Evolutionary conservation across 2,113 vertebrate genomes (phyloP).

Genomic region (Isichthys henryi): DNA sequence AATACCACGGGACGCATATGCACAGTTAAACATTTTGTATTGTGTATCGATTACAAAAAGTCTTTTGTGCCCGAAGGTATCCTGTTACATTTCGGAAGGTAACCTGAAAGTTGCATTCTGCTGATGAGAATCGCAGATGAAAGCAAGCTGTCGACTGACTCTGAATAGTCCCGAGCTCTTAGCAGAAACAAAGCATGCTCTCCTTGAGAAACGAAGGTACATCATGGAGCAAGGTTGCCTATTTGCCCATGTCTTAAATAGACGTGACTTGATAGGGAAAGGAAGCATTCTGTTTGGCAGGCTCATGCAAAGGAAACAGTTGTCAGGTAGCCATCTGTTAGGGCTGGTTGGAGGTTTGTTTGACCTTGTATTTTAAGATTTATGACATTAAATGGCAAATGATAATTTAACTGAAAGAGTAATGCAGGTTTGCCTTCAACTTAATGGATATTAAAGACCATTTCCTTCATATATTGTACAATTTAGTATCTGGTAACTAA

Average conservation of each 20-base stretch:
- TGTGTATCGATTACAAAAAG: neutral
- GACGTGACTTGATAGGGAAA: slow-evolving; percentile 35
- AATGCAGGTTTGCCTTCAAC: neutral
- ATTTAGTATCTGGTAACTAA: neutral
- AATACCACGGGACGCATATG: neutral
- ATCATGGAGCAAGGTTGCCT: slow-evolving; percentile 52
- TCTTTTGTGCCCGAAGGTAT: neutral
- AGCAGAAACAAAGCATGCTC: slow-evolving; percentile 37
- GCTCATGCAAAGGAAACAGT: slow-evolving; percentile 22
- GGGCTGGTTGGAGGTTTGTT: slow-evolving; percentile 32
- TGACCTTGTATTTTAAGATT: slow-evolving; percentile 51
- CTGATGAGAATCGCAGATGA: slow-evolving; percentile 22
- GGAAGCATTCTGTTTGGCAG: slow-evolving; percentile 18
- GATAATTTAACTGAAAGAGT: neutral
- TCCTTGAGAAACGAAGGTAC: slow-evolving; percentile 41
- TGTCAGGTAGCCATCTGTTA: slow-evolving; percentile 56
- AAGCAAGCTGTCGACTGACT: slow-evolving; percentile 34
- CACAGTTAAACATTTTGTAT: neutral
- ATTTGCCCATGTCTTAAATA: slow-evolving; percentile 23
- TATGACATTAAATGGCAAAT: slow-evolving; percentile 41
- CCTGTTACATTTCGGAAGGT: neutral
- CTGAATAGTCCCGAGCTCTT: slow-evolving; percentile 34
- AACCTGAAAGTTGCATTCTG: neutral
- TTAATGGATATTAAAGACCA: neutral
- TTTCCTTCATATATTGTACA: neutral